These are phyloP conservation scores for Leucoma salicis DNA, from an alignment of 2,888 invertebrate genomes.

Conservation along the genomic window DNA sequence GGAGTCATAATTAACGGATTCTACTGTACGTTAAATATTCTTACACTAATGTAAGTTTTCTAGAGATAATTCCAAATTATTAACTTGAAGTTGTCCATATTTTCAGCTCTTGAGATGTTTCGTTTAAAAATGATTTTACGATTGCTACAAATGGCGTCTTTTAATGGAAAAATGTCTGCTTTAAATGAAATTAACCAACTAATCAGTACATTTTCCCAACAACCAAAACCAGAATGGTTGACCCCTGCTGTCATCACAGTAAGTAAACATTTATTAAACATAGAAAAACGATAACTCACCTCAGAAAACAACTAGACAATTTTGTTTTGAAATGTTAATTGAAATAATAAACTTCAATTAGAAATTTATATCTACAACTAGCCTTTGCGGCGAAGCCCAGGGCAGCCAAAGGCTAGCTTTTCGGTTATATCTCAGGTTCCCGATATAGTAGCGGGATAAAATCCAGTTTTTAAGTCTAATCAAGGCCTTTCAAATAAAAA, in stretches of 20 bases:
- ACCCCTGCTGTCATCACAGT: conserved; percentile 97
- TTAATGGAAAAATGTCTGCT: conserved; percentile 99
- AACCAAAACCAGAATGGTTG: conserved; percentile 95
- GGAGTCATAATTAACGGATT: too few relatives aligned
- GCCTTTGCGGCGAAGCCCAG: too few relatives aligned
- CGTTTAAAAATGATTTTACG: conserved; percentile 97
- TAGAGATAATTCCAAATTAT: too few relatives aligned
- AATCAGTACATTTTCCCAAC: conserved; percentile 94
- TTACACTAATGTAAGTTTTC: too few relatives aligned
- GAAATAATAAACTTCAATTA: not conserved
- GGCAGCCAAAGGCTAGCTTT: too few relatives aligned
- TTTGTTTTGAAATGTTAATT: not conserved
- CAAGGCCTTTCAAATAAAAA: too few relatives aligned
- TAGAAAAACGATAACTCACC: not conserved
- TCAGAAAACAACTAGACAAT: not conserved
- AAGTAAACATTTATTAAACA: conserved; percentile 50
- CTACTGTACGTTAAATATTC: too few relatives aligned
- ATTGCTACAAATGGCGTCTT: conserved; percentile 97
- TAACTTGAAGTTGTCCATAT: not conserved
- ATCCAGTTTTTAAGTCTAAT: too few relatives aligned
- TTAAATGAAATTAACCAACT: conserved; percentile 99
- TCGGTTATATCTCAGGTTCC: too few relatives aligned
- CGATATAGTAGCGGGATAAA: too few relatives aligned
- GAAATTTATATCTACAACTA: too few relatives aligned
- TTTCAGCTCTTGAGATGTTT: conserved; percentile 93